Base-by-base conservation (phyloP, 2,113 vertebrate genomes). In the Elephas maximus region DNA sequence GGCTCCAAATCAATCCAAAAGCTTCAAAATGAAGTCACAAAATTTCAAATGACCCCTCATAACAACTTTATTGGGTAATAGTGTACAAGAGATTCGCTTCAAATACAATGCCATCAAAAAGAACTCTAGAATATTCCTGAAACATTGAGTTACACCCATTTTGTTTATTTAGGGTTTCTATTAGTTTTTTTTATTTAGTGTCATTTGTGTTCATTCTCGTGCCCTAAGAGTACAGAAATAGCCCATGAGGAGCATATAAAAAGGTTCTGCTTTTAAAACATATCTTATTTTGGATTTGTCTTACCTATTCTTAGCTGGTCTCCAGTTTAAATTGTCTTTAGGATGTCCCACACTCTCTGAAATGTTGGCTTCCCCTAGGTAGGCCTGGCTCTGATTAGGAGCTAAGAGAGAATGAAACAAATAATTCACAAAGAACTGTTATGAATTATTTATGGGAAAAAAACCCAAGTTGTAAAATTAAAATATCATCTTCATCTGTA, bases 1-100 rank as follows among this genome's bases (percentile, higher is more conserved):
- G 53, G 53, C 53, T 57, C 53, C 53, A 57, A 57, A 95, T 94
- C 91, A 96, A 7, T 26, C 2, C 1, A 48, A 96, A 90, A 48
- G 0, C 20, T 45, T 74, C 71, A 94, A 88, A 84, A 77, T 28
- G 33, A 93, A 86, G 81, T 76, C 82, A 62, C 17, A 88, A 73
- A 95, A 89, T 51, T 94, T 69, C 85, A 93, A 69, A 57, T 93
- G 87, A 90, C 7, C n/a, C 82, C 48, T 4, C 51, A 41, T 48
- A 87, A 87, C 33, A 91, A 51, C 30, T 88, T 83, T n/a, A 80
- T 85, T 92, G 90, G 92, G 79, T 73, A 93, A 93, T 67, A 95
- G 81, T 20, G 74, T 23, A 23, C 33, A 91, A 80, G 91, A 76
- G 20, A 92, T 65, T 94, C 15, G 15, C 30, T 48, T 24, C 37